phyloP scores from a whole-genome alignment of 2,797 vertebrate genomes.

The Cynopterus sphinx region DNA sequence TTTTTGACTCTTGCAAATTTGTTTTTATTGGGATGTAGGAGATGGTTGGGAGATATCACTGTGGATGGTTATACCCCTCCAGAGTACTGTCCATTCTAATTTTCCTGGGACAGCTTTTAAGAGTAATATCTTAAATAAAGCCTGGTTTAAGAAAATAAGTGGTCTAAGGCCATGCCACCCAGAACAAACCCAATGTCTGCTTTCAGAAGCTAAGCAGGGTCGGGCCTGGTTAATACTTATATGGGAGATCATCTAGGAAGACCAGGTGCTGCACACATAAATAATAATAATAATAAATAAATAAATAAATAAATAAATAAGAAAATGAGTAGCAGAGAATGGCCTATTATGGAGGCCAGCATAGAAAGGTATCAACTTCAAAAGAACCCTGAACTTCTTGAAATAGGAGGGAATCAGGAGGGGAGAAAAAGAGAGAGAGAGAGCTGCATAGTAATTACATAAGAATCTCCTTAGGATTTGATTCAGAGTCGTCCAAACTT shows the following conservation, averaged over 20 bases:
- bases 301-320: not conserved
- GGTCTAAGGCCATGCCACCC: not conserved
- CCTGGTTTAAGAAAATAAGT: not conserved
- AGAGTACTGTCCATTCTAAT: too few species aligned
- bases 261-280: too few species aligned
- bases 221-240: too few species aligned
- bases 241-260: too few species aligned
- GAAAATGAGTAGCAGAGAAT: not conserved
- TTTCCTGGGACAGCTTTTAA: not conserved
- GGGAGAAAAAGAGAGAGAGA: not conserved
- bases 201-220: too few species aligned
- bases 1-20: too few species aligned
- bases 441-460: accelerated
- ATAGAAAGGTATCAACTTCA: not conserved
- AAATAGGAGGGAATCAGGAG: not conserved
- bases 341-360: not conserved
- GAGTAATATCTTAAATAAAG: not conserved
- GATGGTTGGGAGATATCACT: too few species aligned
- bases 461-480: not conserved
- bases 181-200: too few species aligned
- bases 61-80: too few species aligned
- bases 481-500: not conserved
- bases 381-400: not conserved
- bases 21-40: too few species aligned
- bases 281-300: too few species aligned